Conservation (phyloP, 2,888 invertebrate species). For the Sepioteuthis lessoniana region DNA sequence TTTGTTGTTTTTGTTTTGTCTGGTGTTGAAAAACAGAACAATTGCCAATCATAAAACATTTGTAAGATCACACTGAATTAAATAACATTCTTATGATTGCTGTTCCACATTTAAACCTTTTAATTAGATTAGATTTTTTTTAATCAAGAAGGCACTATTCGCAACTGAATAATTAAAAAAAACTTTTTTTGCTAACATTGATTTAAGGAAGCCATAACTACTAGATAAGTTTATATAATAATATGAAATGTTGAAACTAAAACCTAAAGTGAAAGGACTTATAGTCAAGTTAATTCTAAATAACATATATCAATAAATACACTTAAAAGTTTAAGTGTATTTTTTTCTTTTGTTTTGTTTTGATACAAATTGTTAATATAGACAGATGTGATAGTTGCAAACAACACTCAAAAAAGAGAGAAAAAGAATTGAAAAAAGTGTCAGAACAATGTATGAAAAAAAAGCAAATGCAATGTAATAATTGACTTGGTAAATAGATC, state of each 20-base stretch:
- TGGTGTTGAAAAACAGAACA: not conserved
- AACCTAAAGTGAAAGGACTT: not conserved
- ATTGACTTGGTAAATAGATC: not conserved
- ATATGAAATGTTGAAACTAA: not conserved
- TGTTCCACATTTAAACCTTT: not conserved
- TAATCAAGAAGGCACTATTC: slow-evolving; percentile 39
- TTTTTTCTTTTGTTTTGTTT: not conserved
- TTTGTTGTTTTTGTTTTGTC: not conserved
- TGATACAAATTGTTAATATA: not conserved
- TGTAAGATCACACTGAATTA: not conserved
- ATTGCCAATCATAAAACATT: not conserved
- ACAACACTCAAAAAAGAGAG: not conserved
- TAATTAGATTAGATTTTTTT: not conserved
- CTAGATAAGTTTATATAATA: not conserved
- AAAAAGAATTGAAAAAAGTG: not conserved
- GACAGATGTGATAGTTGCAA: not conserved
- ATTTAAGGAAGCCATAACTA: not conserved
- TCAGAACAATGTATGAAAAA: not conserved
- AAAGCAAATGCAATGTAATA: not conserved
- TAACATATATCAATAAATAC: not conserved
- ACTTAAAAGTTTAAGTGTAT: not conserved
- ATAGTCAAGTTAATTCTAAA: not conserved
- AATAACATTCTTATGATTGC: not conserved
- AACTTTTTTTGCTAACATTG: not conserved
- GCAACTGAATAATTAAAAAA: slow-evolving; percentile 34